Evolutionary conservation across 2,797 vertebrate genomes (phyloP).

Genomic region (Sebastes steindachneri): DNA sequence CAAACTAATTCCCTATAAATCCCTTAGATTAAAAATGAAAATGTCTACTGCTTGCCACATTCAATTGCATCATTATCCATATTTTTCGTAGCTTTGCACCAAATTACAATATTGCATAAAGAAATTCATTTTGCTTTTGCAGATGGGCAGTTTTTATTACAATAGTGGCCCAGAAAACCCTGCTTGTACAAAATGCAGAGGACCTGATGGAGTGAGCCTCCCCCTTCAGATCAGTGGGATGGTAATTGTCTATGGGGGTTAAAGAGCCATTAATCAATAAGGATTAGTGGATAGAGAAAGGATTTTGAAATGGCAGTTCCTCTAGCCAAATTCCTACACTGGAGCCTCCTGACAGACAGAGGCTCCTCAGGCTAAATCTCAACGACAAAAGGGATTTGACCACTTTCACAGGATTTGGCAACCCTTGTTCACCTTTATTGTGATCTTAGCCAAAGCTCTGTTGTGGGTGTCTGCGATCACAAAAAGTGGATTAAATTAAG

Average conservation of each 20-base stretch:
- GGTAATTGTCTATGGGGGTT: conserved; percentile 41
- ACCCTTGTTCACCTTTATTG: conserved; percentile 43
- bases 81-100: neutral
- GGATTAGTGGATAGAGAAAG: conserved; percentile 54
- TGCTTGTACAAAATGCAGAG: neutral
- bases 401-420: conserved; percentile 61
- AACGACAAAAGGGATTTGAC: conserved; percentile 55
- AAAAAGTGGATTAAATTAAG: conserved; percentile 54
- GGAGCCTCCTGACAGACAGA: conserved; percentile 27
- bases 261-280: conserved; percentile 65
- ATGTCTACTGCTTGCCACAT: conserved; percentile 11
- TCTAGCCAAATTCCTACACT: conserved; percentile 46
- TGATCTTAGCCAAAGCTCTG: conserved; percentile 42
- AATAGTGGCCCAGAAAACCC: conserved; percentile 1
- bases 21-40: conserved; percentile 26
- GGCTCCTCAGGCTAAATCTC: conserved; percentile 27
- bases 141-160: conserved; percentile 1
- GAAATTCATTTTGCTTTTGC: conserved; percentile 10
- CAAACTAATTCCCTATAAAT: neutral
- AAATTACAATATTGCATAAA: conserved; percentile 13
- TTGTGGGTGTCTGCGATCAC: conserved; percentile 37
- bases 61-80: conserved; percentile 34
- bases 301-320: conserved; percentile 38
- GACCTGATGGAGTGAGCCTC: conserved; percentile 8
- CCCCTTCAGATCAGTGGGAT: conserved; percentile 34